Conservation (phyloP, 2,888 invertebrate species). For the Calliopum simillimum region DNA sequence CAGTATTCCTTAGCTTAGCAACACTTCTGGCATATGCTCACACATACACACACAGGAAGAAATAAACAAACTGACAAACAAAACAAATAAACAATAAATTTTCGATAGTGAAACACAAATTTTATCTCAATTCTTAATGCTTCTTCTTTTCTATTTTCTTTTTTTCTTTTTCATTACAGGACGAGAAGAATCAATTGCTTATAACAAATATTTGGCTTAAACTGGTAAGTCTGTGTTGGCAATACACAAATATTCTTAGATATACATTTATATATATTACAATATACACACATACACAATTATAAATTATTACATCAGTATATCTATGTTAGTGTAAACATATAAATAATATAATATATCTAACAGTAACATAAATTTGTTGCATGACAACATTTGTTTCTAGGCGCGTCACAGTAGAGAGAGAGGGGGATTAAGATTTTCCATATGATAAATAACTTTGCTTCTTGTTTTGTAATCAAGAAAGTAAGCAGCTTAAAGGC, state of each 20-base stretch:
- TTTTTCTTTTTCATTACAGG: constrained; percentile 74
- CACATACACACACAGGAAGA: background rate
- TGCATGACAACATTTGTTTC: background rate
- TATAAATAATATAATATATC: constrained; percentile 11
- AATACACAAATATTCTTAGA: background rate
- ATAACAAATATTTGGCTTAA: constrained; percentile 97
- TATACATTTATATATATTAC: background rate
- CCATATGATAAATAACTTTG: no score
- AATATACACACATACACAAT: constrained; percentile 1
- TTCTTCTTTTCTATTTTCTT: constrained; percentile 25
- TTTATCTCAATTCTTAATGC: background rate
- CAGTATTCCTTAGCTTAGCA: background rate
- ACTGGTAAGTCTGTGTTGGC: constrained; percentile 80
- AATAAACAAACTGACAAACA: background rate
- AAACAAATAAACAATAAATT: background rate
- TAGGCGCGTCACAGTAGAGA: constrained; percentile 7
- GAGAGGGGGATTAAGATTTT: background rate
- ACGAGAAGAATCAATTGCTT: constrained; percentile 96
- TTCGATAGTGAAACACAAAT: background rate
- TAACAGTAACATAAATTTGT: background rate
- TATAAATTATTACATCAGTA: background rate
- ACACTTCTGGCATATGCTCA: background rate
- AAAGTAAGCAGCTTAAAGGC: no score
- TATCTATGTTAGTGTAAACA: background rate
- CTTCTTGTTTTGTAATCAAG: no score